Evolutionary conservation across 2,113 vertebrate species (phyloP).

Genomic region (Pogona vitticeps): DNA sequence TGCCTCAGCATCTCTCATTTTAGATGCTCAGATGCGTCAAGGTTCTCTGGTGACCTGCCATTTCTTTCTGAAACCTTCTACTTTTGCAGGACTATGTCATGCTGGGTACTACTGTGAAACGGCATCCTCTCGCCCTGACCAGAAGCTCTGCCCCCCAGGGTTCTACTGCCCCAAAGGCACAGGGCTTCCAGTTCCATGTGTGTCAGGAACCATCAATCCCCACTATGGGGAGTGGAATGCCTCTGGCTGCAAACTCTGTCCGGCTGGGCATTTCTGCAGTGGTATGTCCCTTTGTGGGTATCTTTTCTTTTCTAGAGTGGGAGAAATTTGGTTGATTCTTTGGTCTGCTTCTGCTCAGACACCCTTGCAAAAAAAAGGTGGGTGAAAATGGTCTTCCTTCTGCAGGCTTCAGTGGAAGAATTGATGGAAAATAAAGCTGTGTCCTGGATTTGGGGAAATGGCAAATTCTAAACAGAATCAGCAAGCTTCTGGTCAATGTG

Average conservation of each 20-base stretch:
- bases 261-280: conserved; percentile 77
- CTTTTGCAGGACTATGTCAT: conserved; percentile 68
- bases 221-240: conserved; percentile 65
- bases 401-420: no score
- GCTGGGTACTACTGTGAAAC: conserved; percentile 75
- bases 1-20: background rate
- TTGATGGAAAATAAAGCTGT: no score
- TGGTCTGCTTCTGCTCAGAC: fast-evolving
- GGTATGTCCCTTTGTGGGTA: conserved; percentile 56
- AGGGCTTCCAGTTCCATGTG: conserved; percentile 72
- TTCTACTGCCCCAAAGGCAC: conserved; percentile 81
- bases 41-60: background rate
- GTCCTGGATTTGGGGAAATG: no score
- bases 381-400: no score
- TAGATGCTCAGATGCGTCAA: background rate
- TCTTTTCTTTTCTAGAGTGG: background rate
- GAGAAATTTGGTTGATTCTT: background rate
- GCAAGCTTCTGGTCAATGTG: no score
- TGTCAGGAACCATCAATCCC: conserved; percentile 77
- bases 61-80: background rate
- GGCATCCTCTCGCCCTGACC: conserved; percentile 68
- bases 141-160: conserved; percentile 78
- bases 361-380: background rate
- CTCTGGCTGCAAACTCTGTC: conserved; percentile 77
- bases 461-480: no score